phyloP scores from a whole-genome alignment of 2,888 invertebrate species.

The Margaritifera margaritifera region DNA sequence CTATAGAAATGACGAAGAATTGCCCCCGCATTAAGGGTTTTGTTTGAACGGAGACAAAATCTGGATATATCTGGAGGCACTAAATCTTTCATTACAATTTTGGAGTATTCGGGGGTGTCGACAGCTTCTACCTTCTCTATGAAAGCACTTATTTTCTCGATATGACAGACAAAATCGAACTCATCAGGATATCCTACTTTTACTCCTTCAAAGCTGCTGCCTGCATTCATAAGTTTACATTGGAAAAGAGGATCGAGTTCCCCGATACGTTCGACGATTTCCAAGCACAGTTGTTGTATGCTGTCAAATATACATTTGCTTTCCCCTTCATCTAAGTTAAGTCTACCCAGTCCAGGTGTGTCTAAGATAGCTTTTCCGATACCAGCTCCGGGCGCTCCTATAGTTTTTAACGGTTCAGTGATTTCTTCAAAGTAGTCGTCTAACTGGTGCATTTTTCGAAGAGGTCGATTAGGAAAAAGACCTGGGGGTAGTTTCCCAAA shows the following conservation, averaged over 20 bases:
- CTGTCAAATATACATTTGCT: conserved; percentile 4
- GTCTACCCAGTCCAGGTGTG: conserved; percentile 9
- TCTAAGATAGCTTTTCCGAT: conserved; percentile 6
- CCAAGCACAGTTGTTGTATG: background rate
- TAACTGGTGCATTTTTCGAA: conserved; percentile 7
- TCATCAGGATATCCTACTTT: conserved; percentile 28
- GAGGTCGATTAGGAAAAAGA: conserved; percentile 18
- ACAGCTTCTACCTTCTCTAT: conserved; percentile 3
- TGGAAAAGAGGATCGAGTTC: conserved; percentile 19
- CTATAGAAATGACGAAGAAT: conserved; percentile 13
- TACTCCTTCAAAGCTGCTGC: conserved; percentile 19
- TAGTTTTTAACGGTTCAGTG: background rate
- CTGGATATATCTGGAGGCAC: conserved; percentile 1
- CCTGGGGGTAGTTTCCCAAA: conserved; percentile 19
- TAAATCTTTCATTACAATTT: too few relatives aligned
- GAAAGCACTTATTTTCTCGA: conserved; percentile 2
- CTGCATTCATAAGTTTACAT: conserved; percentile 16
- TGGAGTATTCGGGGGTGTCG: background rate
- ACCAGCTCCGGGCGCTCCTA: background rate
- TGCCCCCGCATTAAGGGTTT: conserved; percentile 1
- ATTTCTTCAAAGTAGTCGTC: conserved; percentile 16
- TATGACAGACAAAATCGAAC: conserved; percentile 23
- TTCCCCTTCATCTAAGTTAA: conserved; percentile 9
- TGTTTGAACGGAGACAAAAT: conserved; percentile 14
- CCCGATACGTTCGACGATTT: conserved; percentile 12